phyloP scores from a whole-genome alignment of 2,888 invertebrate genomes.

The Drosophila pseudotakahashii region DNA sequence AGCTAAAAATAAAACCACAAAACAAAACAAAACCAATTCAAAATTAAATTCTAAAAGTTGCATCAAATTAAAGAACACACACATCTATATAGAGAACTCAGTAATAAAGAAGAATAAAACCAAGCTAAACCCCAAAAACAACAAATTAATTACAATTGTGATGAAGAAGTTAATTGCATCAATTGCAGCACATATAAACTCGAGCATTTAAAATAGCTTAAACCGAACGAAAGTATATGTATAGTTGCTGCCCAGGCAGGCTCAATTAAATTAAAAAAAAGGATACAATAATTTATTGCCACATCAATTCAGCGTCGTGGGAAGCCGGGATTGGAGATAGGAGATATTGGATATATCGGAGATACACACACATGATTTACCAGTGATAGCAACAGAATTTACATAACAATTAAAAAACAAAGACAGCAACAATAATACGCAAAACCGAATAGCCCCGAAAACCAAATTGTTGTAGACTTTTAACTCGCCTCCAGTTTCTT shows the following conservation, averaged over 20 bases:
- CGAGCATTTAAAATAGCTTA: slow-evolving; percentile 40
- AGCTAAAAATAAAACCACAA: slow-evolving; percentile 36
- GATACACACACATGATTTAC: slow-evolving; percentile 34
- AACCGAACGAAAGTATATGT: slow-evolving; percentile 32
- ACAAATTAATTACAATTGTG: slow-evolving; percentile 60
- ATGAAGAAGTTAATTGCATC: slow-evolving; percentile 59
- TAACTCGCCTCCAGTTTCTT: slow-evolving; percentile 22
- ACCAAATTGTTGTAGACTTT: slow-evolving; percentile 52
- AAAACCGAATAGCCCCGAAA: slow-evolving; percentile 8
- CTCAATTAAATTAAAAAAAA: slow-evolving; percentile 78
- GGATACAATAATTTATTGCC: slow-evolving; percentile 71
- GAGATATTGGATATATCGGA: slow-evolving; percentile 15
- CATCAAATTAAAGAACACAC: slow-evolving; percentile 52
- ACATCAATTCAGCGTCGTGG: slow-evolving; percentile 35
- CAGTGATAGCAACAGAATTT: slow-evolving; percentile 70
- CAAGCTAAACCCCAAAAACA: slow-evolving; percentile 38
- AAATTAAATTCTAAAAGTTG: slow-evolving; percentile 45
- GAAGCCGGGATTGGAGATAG: slow-evolving; percentile 3
- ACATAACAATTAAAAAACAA: slow-evolving; percentile 44
- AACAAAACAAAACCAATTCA: slow-evolving; percentile 41
- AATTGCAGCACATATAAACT: slow-evolving; percentile 48
- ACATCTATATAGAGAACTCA: slow-evolving; percentile 55
- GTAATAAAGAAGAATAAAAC: slow-evolving; percentile 59
- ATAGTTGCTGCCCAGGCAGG: slow-evolving; percentile 23
- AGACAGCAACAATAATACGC: slow-evolving; percentile 21